Evolutionary conservation across 2,888 invertebrate genomes (phyloP).

Genomic region (Thereva unica): DNA sequence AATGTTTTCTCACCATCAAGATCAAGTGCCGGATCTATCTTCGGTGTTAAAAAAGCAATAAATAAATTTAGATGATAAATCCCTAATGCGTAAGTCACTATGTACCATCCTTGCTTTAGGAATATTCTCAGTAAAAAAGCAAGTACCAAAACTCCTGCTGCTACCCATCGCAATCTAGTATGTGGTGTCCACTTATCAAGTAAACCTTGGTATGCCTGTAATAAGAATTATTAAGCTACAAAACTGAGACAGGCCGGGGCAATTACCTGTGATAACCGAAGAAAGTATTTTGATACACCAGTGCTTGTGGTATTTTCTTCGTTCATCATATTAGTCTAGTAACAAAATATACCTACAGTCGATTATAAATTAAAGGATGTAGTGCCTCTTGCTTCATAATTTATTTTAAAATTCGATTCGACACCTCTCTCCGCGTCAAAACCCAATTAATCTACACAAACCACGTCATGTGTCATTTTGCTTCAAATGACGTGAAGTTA

Average conservation of each 20-base stretch:
- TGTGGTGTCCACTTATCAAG: slow-evolving; percentile 88
- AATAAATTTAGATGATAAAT: slow-evolving; percentile 99
- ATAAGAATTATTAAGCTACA: slow-evolving; percentile 9
- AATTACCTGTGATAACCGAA: slow-evolving; percentile 56
- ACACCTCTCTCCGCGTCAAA: not conserved
- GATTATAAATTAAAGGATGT: not conserved
- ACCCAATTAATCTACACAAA: slow-evolving; percentile 4
- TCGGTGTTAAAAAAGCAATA: slow-evolving; percentile 99
- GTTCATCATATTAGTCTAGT: slow-evolving; percentile 56
- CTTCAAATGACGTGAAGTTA: not conserved
- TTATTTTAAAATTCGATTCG: slow-evolving; percentile 12
- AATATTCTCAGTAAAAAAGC: slow-evolving; percentile 81
- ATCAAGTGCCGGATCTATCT: slow-evolving; percentile 97
- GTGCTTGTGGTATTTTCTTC: slow-evolving; percentile 51
- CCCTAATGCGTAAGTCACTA: slow-evolving; percentile 97
- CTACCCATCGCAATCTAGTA: slow-evolving; percentile 77
- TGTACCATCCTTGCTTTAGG: slow-evolving; percentile 97
- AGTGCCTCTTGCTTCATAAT: slow-evolving; percentile 18
- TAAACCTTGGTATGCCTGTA: slow-evolving; percentile 72
- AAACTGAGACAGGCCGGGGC: not conserved
- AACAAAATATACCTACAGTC: slow-evolving; percentile 2
- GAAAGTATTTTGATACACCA: slow-evolving; percentile 54
- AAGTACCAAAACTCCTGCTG: slow-evolving; percentile 69
- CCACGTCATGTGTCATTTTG: slow-evolving; percentile 25
- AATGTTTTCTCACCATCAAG: slow-evolving; percentile 72